These are phyloP conservation scores for Yponomeuta cagnagella DNA, from an alignment of 2,888 invertebrate species.

Conservation along the genomic window DNA sequence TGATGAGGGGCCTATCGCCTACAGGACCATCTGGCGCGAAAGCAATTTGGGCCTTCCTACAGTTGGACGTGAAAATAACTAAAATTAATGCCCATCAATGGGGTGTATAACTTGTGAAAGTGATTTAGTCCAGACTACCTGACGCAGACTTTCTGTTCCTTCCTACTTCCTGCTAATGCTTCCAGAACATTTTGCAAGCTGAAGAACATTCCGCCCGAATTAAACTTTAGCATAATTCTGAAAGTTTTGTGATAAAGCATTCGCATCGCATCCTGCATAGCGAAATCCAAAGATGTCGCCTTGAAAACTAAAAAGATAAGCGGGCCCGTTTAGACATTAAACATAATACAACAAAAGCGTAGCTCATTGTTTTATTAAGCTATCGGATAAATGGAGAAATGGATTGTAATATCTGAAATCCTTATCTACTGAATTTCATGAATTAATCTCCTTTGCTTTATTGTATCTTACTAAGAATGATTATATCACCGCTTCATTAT, in stretches of 20 bases:
- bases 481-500: too few relatives aligned
- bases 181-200: background rate
- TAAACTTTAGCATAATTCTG: background rate
- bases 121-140: background rate
- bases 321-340: background rate
- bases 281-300: background rate
- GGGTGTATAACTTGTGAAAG: too few relatives aligned
- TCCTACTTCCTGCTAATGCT: background rate
- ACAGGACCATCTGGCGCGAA: too few relatives aligned
- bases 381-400: too few relatives aligned
- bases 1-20: too few relatives aligned
- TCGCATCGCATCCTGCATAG: conserved; percentile 2
- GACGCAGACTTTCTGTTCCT: background rate
- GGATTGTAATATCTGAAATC: too few relatives aligned
- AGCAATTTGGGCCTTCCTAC: too few relatives aligned
- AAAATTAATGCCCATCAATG: too few relatives aligned
- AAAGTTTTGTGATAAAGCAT: background rate
- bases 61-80: too few relatives aligned
- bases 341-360: background rate
- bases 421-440: too few relatives aligned
- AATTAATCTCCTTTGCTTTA: too few relatives aligned
- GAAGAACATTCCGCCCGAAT: background rate
- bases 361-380: background rate
- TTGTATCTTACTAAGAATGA: too few relatives aligned
- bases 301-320: background rate